Evolutionary conservation across 53 echinoderm and acorn worm species (phyloP).

Genomic region (Zoroaster sp.): DNA sequence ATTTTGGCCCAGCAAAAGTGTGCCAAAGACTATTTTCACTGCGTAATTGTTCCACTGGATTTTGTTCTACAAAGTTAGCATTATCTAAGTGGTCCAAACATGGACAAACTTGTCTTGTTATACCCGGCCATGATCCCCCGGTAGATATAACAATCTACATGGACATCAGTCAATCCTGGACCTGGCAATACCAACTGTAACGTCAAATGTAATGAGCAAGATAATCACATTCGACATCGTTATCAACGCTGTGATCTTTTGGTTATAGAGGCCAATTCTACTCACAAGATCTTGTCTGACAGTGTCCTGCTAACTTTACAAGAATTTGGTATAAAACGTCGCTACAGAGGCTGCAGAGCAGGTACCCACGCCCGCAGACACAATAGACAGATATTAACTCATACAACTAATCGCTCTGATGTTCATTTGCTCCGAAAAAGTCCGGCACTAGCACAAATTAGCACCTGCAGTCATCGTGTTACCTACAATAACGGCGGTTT

Average conservation of each 20-base stretch:
- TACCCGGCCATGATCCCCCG: not conserved
- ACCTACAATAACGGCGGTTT: not conserved
- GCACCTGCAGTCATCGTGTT: too few species aligned
- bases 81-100: conserved; percentile 10
- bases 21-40: not conserved
- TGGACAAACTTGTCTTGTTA: not conserved
- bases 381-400: not conserved
- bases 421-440: too few species aligned
- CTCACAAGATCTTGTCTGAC: not conserved
- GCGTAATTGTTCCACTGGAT: not conserved
- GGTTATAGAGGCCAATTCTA: not conserved
- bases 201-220: conserved; percentile 1
- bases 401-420: not conserved
- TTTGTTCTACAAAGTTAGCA: not conserved
- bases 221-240: not conserved
- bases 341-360: too few species aligned
- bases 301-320: not conserved
- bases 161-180: too few species aligned
- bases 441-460: too few species aligned
- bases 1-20: not conserved
- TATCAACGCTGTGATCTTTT: conserved; percentile 3
- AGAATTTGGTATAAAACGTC: not conserved
- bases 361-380: too few species aligned
- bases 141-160: not conserved
- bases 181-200: conserved; percentile 3